These are phyloP conservation scores for Nyctibius bracteatus DNA, from an alignment of 2,113 vertebrate species.

Conservation along the genomic window DNA sequence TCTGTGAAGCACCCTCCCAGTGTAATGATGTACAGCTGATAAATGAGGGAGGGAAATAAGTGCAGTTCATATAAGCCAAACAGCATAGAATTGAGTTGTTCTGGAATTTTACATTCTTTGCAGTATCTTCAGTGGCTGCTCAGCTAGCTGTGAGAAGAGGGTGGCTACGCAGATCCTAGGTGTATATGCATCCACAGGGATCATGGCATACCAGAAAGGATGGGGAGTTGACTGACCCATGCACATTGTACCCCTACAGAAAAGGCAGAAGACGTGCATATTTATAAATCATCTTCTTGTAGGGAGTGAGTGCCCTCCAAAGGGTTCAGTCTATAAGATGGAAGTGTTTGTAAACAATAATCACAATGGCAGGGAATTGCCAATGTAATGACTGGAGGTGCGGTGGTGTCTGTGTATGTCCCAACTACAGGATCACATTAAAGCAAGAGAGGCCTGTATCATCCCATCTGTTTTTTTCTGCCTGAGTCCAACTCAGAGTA, in stretches of 20 bases:
- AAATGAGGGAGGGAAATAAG: background rate
- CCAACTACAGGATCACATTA: background rate
- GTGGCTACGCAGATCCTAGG: rapidly evolving
- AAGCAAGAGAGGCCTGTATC: background rate
- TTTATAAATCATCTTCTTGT: too few relatives aligned
- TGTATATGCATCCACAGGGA: background rate
- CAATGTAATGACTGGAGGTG: background rate
- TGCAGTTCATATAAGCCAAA: background rate
- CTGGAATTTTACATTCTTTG: background rate
- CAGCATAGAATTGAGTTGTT: rapidly evolving
- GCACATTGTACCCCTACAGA: background rate
- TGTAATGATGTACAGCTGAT: background rate
- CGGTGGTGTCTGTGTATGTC: rapidly evolving
- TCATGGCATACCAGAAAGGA: background rate
- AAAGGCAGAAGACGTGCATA: background rate
- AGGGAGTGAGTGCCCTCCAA: background rate
- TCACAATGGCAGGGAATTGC: background rate
- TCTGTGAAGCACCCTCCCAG: background rate
- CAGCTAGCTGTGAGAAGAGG: background rate
- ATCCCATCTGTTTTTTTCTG: background rate
- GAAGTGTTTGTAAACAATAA: background rate
- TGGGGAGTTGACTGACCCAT: background rate
- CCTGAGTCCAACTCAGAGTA: rapidly evolving
- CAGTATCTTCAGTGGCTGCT: background rate
- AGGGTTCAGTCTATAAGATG: background rate